Base-by-base conservation (phyloP, 2,888 invertebrate genomes). In the Aspidiotus destructor region DNA sequence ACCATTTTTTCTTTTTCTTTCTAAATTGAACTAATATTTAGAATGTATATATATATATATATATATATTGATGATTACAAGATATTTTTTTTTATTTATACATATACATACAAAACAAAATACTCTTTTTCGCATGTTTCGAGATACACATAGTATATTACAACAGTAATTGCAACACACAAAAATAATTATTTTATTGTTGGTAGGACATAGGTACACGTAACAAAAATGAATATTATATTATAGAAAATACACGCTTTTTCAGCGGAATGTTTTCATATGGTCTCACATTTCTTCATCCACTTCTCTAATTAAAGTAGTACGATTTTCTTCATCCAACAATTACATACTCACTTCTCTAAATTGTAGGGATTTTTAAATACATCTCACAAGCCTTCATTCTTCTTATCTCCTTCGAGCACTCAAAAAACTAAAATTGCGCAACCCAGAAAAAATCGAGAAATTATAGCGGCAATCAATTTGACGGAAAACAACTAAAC, bases 351-450 rank as follows among this genome's bases (percentile, higher is more conserved):
- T 54, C 55, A n/a, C 55, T 6, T 54, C 8, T 54, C 55, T n/a
- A 54, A 8, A 54, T 54, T 54, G 15, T 2, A 8, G 2, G 8
- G 8, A 16, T 54, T 54, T 54, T 65, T 65, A 65, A 65, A 65
- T 65, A 65, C 65, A 5, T 65, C 58, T 65, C 65, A 65, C 65
- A 65, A 65, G 65, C 65, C 65, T 65, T 65, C n/a, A 58, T 15
- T 64, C 54, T 57, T 64, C 54, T 64, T 54, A 64, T 55, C 28
- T 28, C 28, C 28, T 28, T 28, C 28, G 2, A 28, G 28, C 55
- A 65, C 65, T 65, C 65, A 58, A 58, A 65, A 65, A 42, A 55
- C 65, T 65, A 65, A 48, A 28, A 28, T 63, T 57, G 57, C 65
- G 58, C 48, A 58, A 58, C 57, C 65, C 65, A 65, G 57, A 57